A percentile compares a stretch with the other conserved stretches of the same genome.
Conservation (phyloP, 2,888 invertebrate species). For the Meganola albula region DNA sequence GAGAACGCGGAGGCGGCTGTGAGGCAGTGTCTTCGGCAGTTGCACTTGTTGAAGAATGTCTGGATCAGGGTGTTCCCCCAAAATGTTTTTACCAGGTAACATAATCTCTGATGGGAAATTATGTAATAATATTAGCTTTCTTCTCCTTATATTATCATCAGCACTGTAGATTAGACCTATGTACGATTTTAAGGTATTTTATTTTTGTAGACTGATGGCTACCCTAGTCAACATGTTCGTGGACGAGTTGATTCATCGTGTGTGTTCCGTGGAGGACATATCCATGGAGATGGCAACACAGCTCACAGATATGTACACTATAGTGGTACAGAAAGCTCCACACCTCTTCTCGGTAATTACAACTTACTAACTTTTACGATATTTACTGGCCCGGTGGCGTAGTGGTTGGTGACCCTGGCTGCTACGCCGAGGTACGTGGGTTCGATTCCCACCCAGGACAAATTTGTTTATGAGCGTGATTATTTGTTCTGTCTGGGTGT, state of each 20-base stretch:
- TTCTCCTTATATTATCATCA: too few relatives aligned
- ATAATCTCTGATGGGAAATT: neutral
- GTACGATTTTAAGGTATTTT: too few relatives aligned
- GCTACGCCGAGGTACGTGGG: too few relatives aligned
- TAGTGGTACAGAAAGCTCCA: conserved; percentile 84
- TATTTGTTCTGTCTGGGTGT: too few relatives aligned
- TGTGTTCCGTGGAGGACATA: conserved; percentile 89
- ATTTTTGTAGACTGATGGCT: conserved; percentile 65
- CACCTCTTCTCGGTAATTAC: conserved; percentile 83
- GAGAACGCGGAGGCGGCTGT: conserved; percentile 83
- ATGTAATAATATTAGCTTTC: too few relatives aligned
- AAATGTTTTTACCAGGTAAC: conserved; percentile 82
- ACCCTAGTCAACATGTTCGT: conserved; percentile 82
- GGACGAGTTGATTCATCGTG: conserved; percentile 81
- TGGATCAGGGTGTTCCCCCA: conserved; percentile 91
- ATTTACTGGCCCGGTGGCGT: too few relatives aligned
- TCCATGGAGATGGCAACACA: conserved; percentile 88
- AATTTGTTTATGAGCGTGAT: too few relatives aligned
- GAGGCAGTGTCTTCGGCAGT: conserved; percentile 89
- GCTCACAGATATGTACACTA: conserved; percentile 85
- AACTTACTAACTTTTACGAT: neutral
- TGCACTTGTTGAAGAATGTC: conserved; percentile 89
- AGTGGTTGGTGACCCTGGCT: too few relatives aligned
- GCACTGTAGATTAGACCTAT: too few relatives aligned
- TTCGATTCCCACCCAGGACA: too few relatives aligned